These are phyloP conservation scores for Cavia aperea DNA, from an alignment of 2,113 vertebrate species.

Conservation along the genomic window DNA sequence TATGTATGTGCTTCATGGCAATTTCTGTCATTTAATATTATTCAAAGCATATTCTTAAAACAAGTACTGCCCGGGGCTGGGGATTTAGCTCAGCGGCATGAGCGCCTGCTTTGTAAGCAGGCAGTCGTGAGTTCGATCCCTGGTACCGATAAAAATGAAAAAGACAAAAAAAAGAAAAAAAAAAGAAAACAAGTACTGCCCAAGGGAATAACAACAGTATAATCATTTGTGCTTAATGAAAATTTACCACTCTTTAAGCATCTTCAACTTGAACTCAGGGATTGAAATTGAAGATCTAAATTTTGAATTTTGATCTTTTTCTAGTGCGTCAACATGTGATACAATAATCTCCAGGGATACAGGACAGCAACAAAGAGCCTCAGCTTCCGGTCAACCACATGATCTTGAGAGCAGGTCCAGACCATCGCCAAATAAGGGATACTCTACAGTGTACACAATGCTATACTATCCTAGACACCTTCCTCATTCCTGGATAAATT, in stretches of 20 bases:
- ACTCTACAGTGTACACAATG: background rate
- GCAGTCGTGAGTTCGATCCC: too few species aligned
- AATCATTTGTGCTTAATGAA: background rate
- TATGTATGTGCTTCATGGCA: background rate
- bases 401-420: background rate
- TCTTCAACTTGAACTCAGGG: background rate
- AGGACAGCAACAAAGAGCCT: background rate
- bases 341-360: too few species aligned
- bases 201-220: background rate
- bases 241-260: background rate
- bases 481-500: background rate
- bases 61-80: background rate
- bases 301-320: background rate
- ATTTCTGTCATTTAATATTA: background rate
- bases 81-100: too few species aligned
- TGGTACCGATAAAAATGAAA: too few species aligned
- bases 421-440: background rate
- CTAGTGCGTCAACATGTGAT: too few species aligned
- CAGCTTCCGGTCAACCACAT: background rate
- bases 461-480: background rate
- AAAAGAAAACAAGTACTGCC: background rate
- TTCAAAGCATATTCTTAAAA: background rate
- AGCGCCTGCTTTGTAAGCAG: too few species aligned
- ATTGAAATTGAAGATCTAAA: background rate
- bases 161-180: background rate